Base-by-base conservation (phyloP, 1,140 invertebrate species). In the Macrobrachium rosenbergii region DNA sequence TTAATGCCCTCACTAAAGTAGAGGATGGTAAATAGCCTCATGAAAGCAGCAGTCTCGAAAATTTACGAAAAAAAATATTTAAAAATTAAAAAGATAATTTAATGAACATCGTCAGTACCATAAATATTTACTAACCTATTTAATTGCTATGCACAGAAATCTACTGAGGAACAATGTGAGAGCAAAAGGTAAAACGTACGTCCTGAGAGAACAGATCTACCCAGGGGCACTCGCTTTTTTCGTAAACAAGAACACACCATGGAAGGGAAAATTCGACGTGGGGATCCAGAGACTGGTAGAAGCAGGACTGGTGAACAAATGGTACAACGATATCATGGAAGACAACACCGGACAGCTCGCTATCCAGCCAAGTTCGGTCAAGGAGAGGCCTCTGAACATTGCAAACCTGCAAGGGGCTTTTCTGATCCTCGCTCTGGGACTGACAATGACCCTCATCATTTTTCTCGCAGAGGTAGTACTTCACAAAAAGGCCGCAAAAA, bases 221-320 rank as follows among this genome's bases (percentile, higher is more conserved):
- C 21, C 80, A 3, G 80, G 80, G 7, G 64, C 64, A 8, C 80
- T 82, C 11, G 80, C 80, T 43, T 82, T 82, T 37, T 82, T 72
- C 80, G 12, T 72, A 21, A 28, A 43, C 0, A 82, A 82, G 64
- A 63, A 82, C 80, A 82, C 80, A 12, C 80, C 80, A 8, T 82
- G 80, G 80, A 28, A 45, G 11, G 17, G 28, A 28, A 6, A 64
- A 19, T 45, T 82, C 23, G 80, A 82, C 67, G 37, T 23, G 45
- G 80, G 80, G 17, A 82, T 82, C 8, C 45, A n/a, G 16, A 63
- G 80, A 17, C 45, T 82, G 63, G 63, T 82, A 43, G 63, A 82
- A 43, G 63, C 80, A 5, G 80, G 80, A 19, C 80, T 82, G 60
- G 80, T 82, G 19, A 59, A 69, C 43, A 82, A 82, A 64, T 82